Base-by-base conservation (phyloP, 2,888 invertebrate genomes). In the Dryomyza anilis region DNA sequence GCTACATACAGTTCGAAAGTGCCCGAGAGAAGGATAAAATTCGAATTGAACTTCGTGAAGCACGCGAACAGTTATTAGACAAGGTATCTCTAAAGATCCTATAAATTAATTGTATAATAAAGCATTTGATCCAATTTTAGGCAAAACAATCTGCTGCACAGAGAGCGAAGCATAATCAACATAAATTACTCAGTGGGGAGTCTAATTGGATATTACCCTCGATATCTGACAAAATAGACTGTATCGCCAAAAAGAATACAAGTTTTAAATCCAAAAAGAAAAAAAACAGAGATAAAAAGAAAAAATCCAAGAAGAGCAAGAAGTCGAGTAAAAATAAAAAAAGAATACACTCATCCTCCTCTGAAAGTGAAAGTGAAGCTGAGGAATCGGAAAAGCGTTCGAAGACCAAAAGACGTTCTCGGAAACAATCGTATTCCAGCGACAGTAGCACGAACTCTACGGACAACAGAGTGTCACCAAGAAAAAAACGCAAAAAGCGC, bases 201-300 rank as follows among this genome's bases (percentile, higher is more conserved):
- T 63, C 61, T 19, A 71, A 74, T 30, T 79, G 80, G 80, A 79
- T 82, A 72, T 70, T 77, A 3, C 81, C 81, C 1, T 70, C 73
- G 1, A 65, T 81, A 2, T 68, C 73, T 8, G 74, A 73, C 53
- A 80, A 78, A 66, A 68, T 74, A 30, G 71, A 70, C 43, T 73
- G 71, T 53, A 60, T 59, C 19, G 67, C 50, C 12, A 72, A 79
- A 73, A 66, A 52, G 19, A 14, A 19, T 14, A 21, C 19, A n/a
- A 14, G 12, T 23, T 1, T 16, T 0, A 43, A 43, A 12, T 84
- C 84, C 71, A 84, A 85, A 68, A 83, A 84, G 70, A 84, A 83
- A 65, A 80, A 81, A 56, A 82, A 84, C 67, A 83, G n/a, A n/a
- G n/a, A n/a, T n/a, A n/a, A 82, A 65, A 77, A 82, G 58, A 83